A percentile compares a stretch with the other conserved stretches of the same genome.
phyloP scores from a whole-genome alignment of 2,113 vertebrate species.

The Heloderma charlesbogerti region DNA sequence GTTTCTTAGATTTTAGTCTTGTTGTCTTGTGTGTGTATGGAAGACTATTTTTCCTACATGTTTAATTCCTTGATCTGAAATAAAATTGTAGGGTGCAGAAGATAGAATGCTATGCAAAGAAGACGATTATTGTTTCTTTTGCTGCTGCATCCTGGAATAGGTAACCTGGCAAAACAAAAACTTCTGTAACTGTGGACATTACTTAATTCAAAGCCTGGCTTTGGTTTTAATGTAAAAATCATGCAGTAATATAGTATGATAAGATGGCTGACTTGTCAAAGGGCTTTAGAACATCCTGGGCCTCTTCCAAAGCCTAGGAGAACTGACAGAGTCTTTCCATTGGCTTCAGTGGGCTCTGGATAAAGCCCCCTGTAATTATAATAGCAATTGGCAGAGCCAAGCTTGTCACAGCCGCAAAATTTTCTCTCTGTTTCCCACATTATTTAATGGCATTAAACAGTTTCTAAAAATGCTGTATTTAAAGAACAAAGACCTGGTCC shows the following conservation, averaged over 20 bases:
- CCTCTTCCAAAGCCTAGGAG: not conserved
- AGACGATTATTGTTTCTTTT: not conserved
- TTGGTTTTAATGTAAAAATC: not conserved
- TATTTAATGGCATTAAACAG: not conserved
- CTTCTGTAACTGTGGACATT: not conserved
- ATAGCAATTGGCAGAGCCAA: slow-evolving; percentile 1
- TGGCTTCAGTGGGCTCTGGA: slow-evolving; percentile 21
- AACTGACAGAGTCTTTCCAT: slow-evolving; percentile 23
- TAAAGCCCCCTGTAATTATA: slow-evolving; percentile 17
- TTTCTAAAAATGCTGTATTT: not conserved
- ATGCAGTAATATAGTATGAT: not conserved
- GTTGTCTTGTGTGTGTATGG: not conserved
- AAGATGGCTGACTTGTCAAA: slow-evolving; percentile 16
- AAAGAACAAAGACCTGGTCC: not conserved
- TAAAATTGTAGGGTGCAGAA: not conserved
- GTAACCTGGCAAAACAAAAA: not conserved
- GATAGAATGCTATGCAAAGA: not conserved
- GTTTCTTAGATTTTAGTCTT: not conserved
- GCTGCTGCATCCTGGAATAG: not conserved
- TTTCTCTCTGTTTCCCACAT: slow-evolving; percentile 18
- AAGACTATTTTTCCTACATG: not conserved
- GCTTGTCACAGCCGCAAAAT: not conserved
- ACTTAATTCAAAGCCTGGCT: not conserved
- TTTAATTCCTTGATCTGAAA: not conserved
- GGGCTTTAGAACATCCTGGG: not conserved